Percentiles rank a stretch among this genome's conserved stretches.
These are phyloP conservation scores for Silurus aristotelis DNA, from an alignment of 2,797 vertebrate genomes.

Conservation along the genomic window DNA sequence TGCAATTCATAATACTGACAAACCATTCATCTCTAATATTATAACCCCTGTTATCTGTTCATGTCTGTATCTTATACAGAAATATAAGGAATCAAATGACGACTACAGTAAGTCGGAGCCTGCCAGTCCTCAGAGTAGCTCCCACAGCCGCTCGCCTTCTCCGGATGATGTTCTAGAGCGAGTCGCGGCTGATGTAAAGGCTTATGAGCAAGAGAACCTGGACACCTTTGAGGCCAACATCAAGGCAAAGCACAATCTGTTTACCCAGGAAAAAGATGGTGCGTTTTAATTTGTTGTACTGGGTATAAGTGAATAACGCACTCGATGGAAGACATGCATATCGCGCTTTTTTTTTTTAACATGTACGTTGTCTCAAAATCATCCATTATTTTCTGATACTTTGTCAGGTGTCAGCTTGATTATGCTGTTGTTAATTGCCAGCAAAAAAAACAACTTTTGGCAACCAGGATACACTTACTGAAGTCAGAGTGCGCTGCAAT, in stretches of 20 bases:
- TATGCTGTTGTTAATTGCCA: not conserved
- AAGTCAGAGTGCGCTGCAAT: not conserved
- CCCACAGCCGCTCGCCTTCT: constrained; percentile 90
- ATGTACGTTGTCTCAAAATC: not conserved
- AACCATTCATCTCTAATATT: not conserved
- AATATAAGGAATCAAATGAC: constrained; percentile 88
- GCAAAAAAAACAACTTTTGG: not conserved
- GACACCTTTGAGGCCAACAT: constrained; percentile 95
- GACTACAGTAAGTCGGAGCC: constrained; percentile 91
- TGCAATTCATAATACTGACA: not conserved
- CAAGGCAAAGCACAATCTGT: constrained; percentile 96
- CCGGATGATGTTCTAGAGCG: constrained; percentile 96
- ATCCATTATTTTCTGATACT: not conserved
- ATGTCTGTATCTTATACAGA: constrained; percentile 69
- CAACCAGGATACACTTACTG: not conserved
- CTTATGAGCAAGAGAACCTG: constrained; percentile 93
- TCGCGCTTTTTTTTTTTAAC: not conserved
- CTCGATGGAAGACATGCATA: no score
- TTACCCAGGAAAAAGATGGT: constrained; percentile 95
- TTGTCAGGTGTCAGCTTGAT: not conserved
- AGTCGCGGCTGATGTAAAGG: constrained; percentile 95
- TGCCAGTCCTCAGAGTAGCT: constrained; percentile 93
- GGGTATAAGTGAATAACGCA: not conserved
- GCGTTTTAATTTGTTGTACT: constrained; percentile 40
- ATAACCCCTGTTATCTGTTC: not conserved